Conservation (phyloP, 2,888 invertebrate species). For the Chloromyia formosa region DNA sequence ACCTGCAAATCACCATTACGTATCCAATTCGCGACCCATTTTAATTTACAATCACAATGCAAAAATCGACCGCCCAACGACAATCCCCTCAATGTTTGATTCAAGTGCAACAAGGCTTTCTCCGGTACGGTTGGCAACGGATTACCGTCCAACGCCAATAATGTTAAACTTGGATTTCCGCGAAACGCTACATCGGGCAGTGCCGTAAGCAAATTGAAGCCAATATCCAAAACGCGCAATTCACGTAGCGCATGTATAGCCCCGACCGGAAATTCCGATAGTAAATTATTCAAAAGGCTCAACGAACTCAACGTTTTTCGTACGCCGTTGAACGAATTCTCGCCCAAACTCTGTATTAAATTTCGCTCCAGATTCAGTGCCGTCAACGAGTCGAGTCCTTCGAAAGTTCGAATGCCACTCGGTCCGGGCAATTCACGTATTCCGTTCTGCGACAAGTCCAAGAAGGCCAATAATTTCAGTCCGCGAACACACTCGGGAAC, state of each 20-base stretch:
- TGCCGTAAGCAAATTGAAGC: conserved; percentile 87
- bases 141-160: conserved; percentile 90
- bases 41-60: conserved; percentile 86
- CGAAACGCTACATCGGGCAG: conserved; percentile 82
- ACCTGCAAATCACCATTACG: conserved; percentile 85
- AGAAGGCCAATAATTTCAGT: conserved; percentile 81
- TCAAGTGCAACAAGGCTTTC: conserved; percentile 79
- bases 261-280: conserved; percentile 85
- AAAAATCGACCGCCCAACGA: conserved; percentile 89
- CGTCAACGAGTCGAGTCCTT: conserved; percentile 82
- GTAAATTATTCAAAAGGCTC: conserved; percentile 86
- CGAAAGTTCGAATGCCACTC: conserved; percentile 74
- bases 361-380: conserved; percentile 84
- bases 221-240: conserved; percentile 88
- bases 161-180: conserved; percentile 83
- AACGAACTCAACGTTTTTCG: conserved; percentile 85
- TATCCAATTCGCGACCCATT: conserved; percentile 93
- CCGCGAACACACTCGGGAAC: conserved; percentile 83
- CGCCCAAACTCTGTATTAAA: conserved; percentile 79
- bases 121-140: conserved; percentile 85
- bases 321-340: conserved; percentile 81
- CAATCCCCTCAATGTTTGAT: conserved; percentile 83
- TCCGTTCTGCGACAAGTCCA: conserved; percentile 90
- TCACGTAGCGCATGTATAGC: conserved; percentile 82
- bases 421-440: conserved; percentile 81